Percentiles rank a stretch among this genome's conserved stretches.
Conservation (phyloP, 2,888 invertebrate species). For the Zaprionus bogoriensis region DNA sequence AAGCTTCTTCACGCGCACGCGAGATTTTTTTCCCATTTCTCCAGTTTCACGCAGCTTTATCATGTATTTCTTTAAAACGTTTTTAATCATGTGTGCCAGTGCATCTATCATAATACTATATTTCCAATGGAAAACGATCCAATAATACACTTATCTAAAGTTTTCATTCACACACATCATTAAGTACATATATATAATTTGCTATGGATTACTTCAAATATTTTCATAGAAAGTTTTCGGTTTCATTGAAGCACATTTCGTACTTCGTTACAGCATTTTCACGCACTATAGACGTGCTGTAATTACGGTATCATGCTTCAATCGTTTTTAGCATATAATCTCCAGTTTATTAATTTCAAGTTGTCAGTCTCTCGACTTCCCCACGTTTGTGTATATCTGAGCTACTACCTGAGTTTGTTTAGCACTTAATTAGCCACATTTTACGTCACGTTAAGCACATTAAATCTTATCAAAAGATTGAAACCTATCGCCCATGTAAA, state of each 20-base stretch:
- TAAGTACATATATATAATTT: background rate
- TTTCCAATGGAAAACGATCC: no score
- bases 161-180: background rate
- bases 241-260: background rate
- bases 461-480: constrained; percentile 59
- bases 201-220: background rate
- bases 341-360: constrained; percentile 6
- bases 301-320: constrained; percentile 13
- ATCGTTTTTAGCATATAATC: constrained; percentile 8
- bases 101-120: no score
- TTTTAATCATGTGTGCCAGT: no score
- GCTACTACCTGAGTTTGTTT: constrained; percentile 22
- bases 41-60: no score
- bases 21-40: no score
- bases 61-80: no score
- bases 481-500: constrained; percentile 31
- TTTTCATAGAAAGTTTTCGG: constrained; percentile 5
- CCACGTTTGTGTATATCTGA: background rate
- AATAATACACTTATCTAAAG: background rate
- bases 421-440: constrained; percentile 64
- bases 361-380: background rate
- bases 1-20: background rate
- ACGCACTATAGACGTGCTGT: constrained; percentile 3
- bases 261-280: background rate
- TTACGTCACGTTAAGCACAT: constrained; percentile 63